Evolutionary conservation across 2,888 invertebrate genomes (phyloP).

Genomic region (Eudemis profundana): DNA sequence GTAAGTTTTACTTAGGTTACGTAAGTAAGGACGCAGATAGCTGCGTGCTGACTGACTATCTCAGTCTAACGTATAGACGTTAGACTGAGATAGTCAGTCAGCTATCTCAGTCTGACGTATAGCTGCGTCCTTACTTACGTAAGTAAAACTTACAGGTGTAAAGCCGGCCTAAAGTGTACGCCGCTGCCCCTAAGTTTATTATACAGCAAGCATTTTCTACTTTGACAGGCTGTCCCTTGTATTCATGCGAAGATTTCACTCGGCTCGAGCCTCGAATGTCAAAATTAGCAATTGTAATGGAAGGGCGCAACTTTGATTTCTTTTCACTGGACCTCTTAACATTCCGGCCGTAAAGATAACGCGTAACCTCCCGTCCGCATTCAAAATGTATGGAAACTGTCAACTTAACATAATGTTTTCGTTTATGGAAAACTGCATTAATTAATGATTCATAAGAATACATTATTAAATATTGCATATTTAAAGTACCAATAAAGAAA

Average conservation of each 20-base stretch:
- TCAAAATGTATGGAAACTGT: slow-evolving; percentile 12
- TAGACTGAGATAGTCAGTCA: too few relatives aligned
- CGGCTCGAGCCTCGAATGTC: slow-evolving; percentile 29
- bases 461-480: slow-evolving; percentile 1
- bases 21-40: too few relatives aligned
- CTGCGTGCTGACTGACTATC: too few relatives aligned
- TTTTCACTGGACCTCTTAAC: slow-evolving; percentile 34
- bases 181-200: too few relatives aligned
- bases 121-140: too few relatives aligned
- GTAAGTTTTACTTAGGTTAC: too few relatives aligned
- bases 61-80: too few relatives aligned
- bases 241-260: slow-evolving; percentile 26
- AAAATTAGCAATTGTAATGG: slow-evolving; percentile 38
- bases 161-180: too few relatives aligned
- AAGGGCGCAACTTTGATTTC: slow-evolving; percentile 39
- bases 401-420: slow-evolving; percentile 16
- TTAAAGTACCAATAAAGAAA: too few relatives aligned
- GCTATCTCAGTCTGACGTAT: too few relatives aligned
- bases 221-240: slow-evolving; percentile 1
- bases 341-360: slow-evolving; percentile 26
- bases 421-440: slow-evolving; percentile 15
- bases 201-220: neutral
- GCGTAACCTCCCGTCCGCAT: slow-evolving; percentile 8
- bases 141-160: too few relatives aligned
- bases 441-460: neutral